Percentiles rank a stretch among this genome's conserved stretches.
phyloP scores from a whole-genome alignment of 2,113 vertebrate species.

The Anarrhichthys ocellatus region DNA sequence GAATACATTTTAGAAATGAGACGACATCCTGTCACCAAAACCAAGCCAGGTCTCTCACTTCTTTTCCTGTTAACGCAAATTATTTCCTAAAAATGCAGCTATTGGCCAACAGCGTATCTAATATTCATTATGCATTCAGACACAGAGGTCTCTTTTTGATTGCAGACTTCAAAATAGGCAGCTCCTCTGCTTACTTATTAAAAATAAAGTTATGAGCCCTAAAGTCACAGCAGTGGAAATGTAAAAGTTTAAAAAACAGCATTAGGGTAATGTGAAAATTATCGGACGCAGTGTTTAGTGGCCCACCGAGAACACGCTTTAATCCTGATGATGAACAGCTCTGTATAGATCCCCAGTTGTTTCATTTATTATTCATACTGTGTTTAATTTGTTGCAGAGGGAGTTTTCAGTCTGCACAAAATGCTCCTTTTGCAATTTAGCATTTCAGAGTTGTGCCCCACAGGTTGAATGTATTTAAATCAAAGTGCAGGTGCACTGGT shows the following conservation, averaged over 20 bases:
- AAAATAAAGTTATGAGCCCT: neutral
- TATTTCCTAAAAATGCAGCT: no score
- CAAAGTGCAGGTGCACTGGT: conserved; percentile 33
- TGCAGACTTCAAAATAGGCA: neutral
- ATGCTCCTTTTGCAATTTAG: neutral
- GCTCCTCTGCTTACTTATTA: conserved; percentile 7
- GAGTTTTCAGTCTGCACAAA: neutral
- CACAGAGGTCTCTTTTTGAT: neutral
- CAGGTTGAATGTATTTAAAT: conserved; percentile 28
- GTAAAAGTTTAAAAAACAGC: neutral
- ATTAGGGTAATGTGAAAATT: conserved; percentile 35
- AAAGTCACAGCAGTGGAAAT: neutral
- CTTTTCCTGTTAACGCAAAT: neutral
- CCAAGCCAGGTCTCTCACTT: neutral
- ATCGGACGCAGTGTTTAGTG: neutral
- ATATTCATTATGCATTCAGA: neutral
- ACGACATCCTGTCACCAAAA: neutral
- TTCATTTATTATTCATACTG: conserved; percentile 45
- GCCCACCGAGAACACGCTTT: neutral
- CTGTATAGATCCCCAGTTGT: neutral
- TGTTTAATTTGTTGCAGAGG: neutral
- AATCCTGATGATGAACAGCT: conserved; percentile 23
- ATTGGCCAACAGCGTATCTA: neutral
- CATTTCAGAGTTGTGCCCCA: neutral
- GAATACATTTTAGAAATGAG: conserved; percentile 18